Evolutionary conservation across 2,888 invertebrate species (phyloP), one percentile per base, ranked within the genome.

Genomic region (Drosophila setosimentum): DNA sequence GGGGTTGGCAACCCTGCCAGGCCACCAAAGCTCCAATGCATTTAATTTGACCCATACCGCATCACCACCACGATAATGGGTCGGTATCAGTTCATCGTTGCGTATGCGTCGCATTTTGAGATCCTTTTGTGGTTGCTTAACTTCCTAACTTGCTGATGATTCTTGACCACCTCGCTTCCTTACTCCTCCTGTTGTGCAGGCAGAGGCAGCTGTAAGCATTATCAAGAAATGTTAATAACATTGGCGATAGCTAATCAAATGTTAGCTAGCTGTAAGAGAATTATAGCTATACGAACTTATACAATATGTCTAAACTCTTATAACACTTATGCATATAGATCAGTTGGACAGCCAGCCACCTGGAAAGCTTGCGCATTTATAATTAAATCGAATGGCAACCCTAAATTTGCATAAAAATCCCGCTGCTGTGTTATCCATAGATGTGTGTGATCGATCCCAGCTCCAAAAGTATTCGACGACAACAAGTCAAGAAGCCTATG

Each of bases 41-140:
- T 96, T 96, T 74, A 97, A 93, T 93, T 97, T 97, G 27, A 97
- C 97, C 97, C 97, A 97, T 76, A 97, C 97, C 87, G 97, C 94
- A 89, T 97, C 97, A 61, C 96, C 96, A 84, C 96, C 95, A 86
- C 94, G 94, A 93, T 92, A 93, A 11, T 62, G 54, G 5, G 59
- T 45, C 49, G 57, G 42, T 5, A 45, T 64, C 10, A 32, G 0
- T 18, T 69, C 69, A 1, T 68, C 59, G 54, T 82, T 89, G 7
- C 89, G 82, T 29, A 68, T 54, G 11, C 55, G 37, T 27, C 10
- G 3, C 16, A 29, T 11, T 37, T 27, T 37, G 2, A 18, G 3
- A 35, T 35, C 30, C n/a, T 7, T 21, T 50, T 21, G 32, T 2
- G 2, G 45, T 8, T 7, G 21, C 21, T 3, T 45, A 13, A 7